phyloP scores from a whole-genome alignment of 2,797 vertebrate genomes.

The Periparus ater region DNA sequence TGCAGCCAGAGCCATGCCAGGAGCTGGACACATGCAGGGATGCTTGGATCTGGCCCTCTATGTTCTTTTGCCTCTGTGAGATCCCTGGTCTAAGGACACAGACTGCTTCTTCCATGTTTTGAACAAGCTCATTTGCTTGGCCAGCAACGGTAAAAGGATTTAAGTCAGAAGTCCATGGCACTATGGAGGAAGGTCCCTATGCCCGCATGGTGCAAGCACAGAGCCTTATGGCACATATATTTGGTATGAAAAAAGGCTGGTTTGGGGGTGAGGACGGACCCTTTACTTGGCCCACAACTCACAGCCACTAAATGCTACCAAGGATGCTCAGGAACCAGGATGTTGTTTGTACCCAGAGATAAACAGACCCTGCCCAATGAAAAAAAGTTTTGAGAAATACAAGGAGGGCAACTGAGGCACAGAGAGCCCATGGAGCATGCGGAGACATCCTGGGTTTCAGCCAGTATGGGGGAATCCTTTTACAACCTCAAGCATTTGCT shows the following conservation, averaged over 20 bases:
- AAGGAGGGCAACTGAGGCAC: neutral
- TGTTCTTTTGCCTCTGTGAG: neutral
- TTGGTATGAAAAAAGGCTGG: neutral
- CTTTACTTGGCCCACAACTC: neutral
- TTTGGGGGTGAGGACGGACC: neutral
- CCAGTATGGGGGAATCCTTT: neutral
- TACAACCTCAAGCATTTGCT: neutral
- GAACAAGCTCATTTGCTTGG: neutral
- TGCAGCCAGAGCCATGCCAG: rapidly evolving
- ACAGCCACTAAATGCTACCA: neutral
- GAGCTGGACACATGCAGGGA: neutral
- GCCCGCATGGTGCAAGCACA: neutral
- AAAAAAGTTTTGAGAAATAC: neutral
- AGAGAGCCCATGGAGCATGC: rapidly evolving
- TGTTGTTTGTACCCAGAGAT: neutral
- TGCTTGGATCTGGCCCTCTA: neutral
- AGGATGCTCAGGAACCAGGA: neutral
- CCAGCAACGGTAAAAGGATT: neutral
- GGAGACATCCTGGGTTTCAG: neutral
- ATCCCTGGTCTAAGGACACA: neutral
- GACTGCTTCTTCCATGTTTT: neutral
- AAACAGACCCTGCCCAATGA: neutral
- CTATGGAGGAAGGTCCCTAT: rapidly evolving
- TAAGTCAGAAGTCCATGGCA: neutral
- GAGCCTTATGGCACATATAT: neutral